Percentiles rank a stretch among this genome's conserved stretches.
Conservation (phyloP, 2,113 vertebrate genomes). For the Columba livia region DNA sequence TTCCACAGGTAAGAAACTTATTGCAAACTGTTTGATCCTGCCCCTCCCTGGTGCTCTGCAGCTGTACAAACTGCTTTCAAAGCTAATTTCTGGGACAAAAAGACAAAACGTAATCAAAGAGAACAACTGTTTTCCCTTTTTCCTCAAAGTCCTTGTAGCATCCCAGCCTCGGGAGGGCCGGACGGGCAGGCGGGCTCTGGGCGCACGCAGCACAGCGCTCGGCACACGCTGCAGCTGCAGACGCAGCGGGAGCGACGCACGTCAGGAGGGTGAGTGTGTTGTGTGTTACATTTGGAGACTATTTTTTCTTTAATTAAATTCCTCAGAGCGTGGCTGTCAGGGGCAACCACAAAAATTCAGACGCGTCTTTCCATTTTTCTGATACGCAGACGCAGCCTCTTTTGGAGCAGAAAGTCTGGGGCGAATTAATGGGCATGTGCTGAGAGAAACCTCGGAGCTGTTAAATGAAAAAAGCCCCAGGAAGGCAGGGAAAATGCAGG, state of each 20-base stretch:
- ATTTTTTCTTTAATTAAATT: not conserved
- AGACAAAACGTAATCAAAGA: not conserved
- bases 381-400: not conserved
- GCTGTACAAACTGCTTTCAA: not conserved
- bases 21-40: not conserved
- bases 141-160: not conserved
- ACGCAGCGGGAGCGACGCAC: too few species aligned
- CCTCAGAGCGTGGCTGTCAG: not conserved
- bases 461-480: not conserved
- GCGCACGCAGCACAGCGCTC: too few species aligned
- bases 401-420: not conserved
- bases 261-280: rapidly evolving
- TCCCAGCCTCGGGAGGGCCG: not conserved
- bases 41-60: not conserved
- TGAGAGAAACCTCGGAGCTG: not conserved
- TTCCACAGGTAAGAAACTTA: not conserved
- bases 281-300: not conserved
- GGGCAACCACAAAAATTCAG: not conserved
- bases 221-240: too few species aligned
- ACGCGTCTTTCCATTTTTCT: not conserved
- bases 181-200: too few species aligned
- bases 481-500: not conserved
- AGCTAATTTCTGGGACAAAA: not conserved
- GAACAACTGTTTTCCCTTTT: not conserved
- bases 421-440: not conserved